Evolutionary conservation across 2,113 vertebrate species (phyloP), one percentile per base, ranked within the genome.

Genomic region (Trogon surrucura): DNA sequence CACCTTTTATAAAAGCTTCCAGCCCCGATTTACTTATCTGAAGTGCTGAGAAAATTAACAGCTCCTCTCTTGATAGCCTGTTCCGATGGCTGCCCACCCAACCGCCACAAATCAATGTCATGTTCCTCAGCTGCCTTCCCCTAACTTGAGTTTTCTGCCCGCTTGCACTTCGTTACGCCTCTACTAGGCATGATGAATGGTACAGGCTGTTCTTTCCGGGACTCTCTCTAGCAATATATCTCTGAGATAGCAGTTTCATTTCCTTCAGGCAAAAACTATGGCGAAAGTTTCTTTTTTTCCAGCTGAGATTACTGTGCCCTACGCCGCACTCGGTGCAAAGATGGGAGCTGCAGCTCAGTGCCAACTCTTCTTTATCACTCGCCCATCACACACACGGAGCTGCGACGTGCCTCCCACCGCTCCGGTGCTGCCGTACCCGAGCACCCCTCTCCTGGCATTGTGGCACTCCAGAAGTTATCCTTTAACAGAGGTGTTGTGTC

Each of bases 121-220:
- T 38, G 51, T 57, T 94, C 88, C 81, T 83, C 47, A 83, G 62
- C 7, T 58, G 47, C 74, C 73, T 58, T 45, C 72, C 25, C 66
- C 56, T 70, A 38, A 60, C 81, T 48, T 8, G 25, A 93, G 36
- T 72, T 67, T 88, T 50, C 85, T 96, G 84, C 61, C 89, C 36
- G 36, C 45, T 64, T 85, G 48, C 47, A 80, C 88, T 77, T 82
- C 9, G 2, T 85, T 88, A 44, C 45, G 50, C 22, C 38, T 94
- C 79, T 7, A 0, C 50, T 47, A 73, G 64, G 44, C 54, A 62
- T 8, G n/a, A 29, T 45, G 29, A 93, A 26, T 48, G 34, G 88
- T 47, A 91, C 75, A 60, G 56, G 16, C n/a, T 88, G 87, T 94
- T 90, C 75, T 81, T 58, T 47, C 80, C 72, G 61, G 85, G 60